Evolutionary conservation across 2,888 invertebrate genomes (phyloP).

Genomic region (Caenorhabditis doughertyi): DNA sequence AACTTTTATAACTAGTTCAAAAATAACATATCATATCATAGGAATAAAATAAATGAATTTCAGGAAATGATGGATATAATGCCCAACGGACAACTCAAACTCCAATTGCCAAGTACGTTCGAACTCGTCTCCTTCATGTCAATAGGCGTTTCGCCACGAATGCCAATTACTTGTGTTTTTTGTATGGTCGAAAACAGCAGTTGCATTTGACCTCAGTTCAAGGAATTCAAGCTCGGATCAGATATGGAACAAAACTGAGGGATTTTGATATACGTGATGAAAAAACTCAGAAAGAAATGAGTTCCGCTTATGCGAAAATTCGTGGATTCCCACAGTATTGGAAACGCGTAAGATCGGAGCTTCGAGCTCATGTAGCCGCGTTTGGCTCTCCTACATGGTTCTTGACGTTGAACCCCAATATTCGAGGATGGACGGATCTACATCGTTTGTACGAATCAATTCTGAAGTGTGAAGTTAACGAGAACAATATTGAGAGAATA

Average conservation of each 20-base stretch:
- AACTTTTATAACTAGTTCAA: no score
- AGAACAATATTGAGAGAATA: not conserved
- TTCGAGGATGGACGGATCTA: not conserved
- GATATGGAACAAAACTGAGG: not conserved
- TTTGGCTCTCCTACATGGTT: slow-evolving; percentile 4
- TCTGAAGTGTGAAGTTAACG: not conserved
- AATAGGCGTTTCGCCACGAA: not conserved
- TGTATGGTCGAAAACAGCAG: not conserved
- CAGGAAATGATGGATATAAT: not conserved
- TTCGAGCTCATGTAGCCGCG: not conserved
- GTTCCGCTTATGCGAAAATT: not conserved
- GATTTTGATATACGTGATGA: not conserved
- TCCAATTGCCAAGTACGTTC: not conserved
- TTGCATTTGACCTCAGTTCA: not conserved
- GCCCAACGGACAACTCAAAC: not conserved
- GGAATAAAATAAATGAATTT: no score
- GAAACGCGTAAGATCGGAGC: not conserved
- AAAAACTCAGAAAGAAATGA: not conserved
- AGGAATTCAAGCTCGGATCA: not conserved
- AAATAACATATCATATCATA: no score
- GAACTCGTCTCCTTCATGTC: not conserved
- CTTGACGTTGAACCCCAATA: slow-evolving; percentile 13
- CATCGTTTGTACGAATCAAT: not conserved
- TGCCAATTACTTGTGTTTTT: not conserved
- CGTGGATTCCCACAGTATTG: slow-evolving; percentile 10